Evolutionary conservation across 2,888 invertebrate genomes (phyloP).

Genomic region (Drosophila limbata): DNA sequence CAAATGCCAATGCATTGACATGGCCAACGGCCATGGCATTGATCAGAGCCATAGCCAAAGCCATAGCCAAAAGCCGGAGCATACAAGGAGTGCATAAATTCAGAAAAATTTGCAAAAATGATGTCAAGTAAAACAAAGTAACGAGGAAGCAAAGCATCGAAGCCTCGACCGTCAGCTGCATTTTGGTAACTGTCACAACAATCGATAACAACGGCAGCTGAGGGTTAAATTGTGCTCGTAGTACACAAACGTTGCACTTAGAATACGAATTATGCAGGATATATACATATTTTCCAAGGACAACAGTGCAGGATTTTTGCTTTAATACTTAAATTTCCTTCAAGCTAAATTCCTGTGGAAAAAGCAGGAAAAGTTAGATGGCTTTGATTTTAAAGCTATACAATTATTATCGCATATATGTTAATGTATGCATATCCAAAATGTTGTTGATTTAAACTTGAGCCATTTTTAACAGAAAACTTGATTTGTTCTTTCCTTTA

Average conservation of each 20-base stretch:
- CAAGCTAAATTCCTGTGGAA: not conserved
- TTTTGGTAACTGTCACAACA: constrained; percentile 50
- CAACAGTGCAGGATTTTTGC: not conserved
- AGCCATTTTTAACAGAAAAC: no score
- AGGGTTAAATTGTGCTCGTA: constrained; percentile 14
- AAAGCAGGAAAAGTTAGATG: no score
- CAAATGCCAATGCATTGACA: constrained; percentile 60
- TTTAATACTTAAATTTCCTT: not conserved
- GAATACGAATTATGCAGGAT: constrained; percentile 3
- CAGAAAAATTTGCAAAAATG: constrained; percentile 32
- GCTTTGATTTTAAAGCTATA: no score
- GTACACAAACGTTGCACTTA: constrained; percentile 17
- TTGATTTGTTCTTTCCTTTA: no score
- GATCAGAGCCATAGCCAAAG: constrained; percentile 47
- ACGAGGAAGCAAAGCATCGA: constrained; percentile 1
- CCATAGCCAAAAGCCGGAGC: not conserved
- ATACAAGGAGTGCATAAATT: constrained; percentile 53
- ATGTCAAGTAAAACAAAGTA: constrained; percentile 39
- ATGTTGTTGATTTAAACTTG: no score
- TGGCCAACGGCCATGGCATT: constrained; percentile 79
- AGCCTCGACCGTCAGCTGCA: constrained; percentile 40
- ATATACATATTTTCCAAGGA: no score
- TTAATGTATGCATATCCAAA: no score
- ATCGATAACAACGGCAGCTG: constrained; percentile 44
- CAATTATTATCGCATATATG: no score